Percentiles rank a stretch among this genome's conserved stretches.
These are phyloP conservation scores for Dissostichus mawsoni DNA, from an alignment of 2,113 vertebrate species.

Conservation along the genomic window DNA sequence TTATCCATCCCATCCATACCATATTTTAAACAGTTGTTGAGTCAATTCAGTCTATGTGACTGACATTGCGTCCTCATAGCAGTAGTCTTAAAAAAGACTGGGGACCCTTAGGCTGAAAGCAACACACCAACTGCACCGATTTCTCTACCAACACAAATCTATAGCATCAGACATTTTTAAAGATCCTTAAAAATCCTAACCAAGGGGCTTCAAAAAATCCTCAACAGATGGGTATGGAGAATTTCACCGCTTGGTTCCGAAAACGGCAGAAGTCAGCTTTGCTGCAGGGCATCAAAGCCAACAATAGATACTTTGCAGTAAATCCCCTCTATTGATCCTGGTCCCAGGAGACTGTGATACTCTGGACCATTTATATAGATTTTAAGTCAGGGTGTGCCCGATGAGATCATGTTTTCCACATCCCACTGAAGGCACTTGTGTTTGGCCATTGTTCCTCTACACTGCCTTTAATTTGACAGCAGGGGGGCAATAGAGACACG, in stretches of 20 bases:
- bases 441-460: constrained; percentile 11
- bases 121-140: not conserved
- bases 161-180: not conserved
- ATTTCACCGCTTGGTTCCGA: not conserved
- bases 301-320: constrained; percentile 35
- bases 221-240: not conserved
- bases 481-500: constrained; percentile 44
- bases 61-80: not conserved
- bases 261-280: constrained; percentile 21
- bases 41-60: no score
- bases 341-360: constrained; percentile 4
- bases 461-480: constrained; percentile 62
- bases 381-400: constrained; percentile 22
- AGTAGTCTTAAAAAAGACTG: not conserved
- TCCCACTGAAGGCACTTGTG: constrained; percentile 20
- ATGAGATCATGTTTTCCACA: constrained; percentile 30
- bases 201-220: not conserved
- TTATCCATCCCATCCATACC: not conserved
- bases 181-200: not conserved
- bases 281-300: constrained; percentile 1
- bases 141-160: not conserved
- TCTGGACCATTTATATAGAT: constrained; percentile 32
- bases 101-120: not conserved
- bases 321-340: constrained; percentile 33
- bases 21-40: not conserved